These are phyloP conservation scores for Protosalanx chinensis DNA, from an alignment of 2,797 vertebrate genomes.

Conservation along the genomic window DNA sequence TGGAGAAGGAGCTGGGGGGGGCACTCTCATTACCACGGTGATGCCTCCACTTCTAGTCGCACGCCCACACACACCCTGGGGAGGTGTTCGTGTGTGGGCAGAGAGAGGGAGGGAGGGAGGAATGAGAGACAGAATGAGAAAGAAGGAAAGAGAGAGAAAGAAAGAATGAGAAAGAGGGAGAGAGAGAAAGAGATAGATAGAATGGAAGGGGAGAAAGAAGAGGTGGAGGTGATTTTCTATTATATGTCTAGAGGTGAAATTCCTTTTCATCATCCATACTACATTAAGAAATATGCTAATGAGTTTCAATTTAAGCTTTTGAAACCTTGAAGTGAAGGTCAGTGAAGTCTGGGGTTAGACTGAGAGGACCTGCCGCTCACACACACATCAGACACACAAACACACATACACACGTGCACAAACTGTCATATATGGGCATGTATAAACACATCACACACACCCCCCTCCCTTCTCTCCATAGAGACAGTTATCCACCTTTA, in stretches of 20 bases:
- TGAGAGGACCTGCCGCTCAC: background rate
- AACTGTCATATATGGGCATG: background rate
- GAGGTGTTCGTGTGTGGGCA: background rate
- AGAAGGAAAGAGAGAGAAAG: background rate
- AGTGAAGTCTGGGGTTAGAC: no score
- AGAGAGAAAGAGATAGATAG: background rate
- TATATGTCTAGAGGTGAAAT: no score
- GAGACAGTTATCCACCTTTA: constrained; percentile 40
- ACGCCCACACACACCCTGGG: background rate
- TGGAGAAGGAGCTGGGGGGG: background rate
- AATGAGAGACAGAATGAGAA: background rate
- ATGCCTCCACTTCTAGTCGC: background rate
- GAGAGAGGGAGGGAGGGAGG: background rate
- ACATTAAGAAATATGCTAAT: no score
- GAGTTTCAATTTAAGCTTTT: no score
- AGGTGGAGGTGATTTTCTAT: no score
- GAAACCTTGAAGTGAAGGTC: no score
- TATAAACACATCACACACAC: constrained; percentile 5
- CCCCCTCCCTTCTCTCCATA: background rate
- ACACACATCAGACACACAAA: constrained; percentile 3
- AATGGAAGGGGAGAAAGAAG: background rate
- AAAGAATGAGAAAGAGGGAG: background rate
- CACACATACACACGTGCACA: background rate
- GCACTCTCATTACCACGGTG: background rate
- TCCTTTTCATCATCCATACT: no score